A percentile compares a stretch with the other conserved stretches of the same genome.
Conservation (phyloP, 2,113 vertebrate species). For the Carassius auratus region DNA sequence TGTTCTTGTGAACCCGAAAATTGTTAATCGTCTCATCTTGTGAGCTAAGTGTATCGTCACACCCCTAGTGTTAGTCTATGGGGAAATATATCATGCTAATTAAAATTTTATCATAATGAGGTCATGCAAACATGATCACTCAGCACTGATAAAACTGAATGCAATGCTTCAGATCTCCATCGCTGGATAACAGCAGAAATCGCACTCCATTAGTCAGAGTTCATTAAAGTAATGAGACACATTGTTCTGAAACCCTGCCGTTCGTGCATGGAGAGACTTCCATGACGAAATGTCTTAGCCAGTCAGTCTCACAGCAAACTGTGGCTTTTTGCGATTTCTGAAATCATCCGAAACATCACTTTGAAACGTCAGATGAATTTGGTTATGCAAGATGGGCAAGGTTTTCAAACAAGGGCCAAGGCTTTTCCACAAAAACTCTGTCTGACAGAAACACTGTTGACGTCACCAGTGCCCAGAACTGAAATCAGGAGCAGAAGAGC, state of each 20-base stretch:
- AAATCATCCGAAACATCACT: neutral
- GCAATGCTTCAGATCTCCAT: neutral
- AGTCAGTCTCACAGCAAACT: neutral
- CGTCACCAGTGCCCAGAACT: neutral
- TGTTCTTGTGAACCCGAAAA: too few species aligned
- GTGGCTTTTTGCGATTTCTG: neutral
- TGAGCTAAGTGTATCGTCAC: too few species aligned
- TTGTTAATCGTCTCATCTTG: too few species aligned
- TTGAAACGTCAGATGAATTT: neutral
- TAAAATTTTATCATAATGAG: too few species aligned
- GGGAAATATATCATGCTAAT: too few species aligned
- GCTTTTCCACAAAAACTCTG: slow-evolving; percentile 2
- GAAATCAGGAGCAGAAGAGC: neutral
- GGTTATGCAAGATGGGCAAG: slow-evolving; percentile 30
- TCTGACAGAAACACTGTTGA: neutral
- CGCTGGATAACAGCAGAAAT: neutral
- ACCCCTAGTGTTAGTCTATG: too few species aligned
- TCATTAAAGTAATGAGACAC: neutral
- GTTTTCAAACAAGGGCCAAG: slow-evolving; percentile 28
- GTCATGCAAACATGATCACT: too few species aligned
- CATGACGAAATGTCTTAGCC: slow-evolving; percentile 8
- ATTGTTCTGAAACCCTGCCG: neutral
- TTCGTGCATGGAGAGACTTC: neutral
- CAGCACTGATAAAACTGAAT: neutral
- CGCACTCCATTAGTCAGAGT: neutral